Evolutionary conservation across 1,140 invertebrate genomes (phyloP).

Genomic region (Zaprionus capensis): DNA sequence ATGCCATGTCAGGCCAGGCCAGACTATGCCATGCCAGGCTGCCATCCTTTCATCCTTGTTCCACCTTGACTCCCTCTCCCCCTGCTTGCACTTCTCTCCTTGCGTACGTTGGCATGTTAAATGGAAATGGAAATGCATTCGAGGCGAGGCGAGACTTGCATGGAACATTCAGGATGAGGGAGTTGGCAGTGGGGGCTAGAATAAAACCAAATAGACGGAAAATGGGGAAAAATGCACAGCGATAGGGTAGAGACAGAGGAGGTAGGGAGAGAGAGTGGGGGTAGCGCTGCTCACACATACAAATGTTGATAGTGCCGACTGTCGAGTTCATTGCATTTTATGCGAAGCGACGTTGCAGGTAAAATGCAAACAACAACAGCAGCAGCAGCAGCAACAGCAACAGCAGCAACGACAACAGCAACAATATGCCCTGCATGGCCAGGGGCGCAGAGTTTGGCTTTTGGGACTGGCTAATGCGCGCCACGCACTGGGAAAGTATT

Average conservation of each 20-base stretch:
- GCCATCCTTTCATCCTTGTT: constrained; percentile 10
- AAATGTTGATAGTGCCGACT: constrained; percentile 52
- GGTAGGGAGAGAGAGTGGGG: neutral
- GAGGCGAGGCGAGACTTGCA: constrained; percentile 24
- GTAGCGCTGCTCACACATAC: constrained; percentile 11
- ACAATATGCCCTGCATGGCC: constrained; percentile 38
- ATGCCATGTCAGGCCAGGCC: neutral
- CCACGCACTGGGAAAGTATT: constrained; percentile 38
- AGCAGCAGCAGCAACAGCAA: neutral
- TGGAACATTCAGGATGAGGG: constrained; percentile 36
- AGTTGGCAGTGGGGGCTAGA: constrained; percentile 44
- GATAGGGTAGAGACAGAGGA: neutral
- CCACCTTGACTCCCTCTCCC: neutral
- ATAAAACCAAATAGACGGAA: constrained; percentile 79
- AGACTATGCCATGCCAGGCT: neutral
- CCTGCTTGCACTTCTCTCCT: neutral
- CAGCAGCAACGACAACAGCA: constrained; percentile 26
- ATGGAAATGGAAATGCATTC: constrained; percentile 58
- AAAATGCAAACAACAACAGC: constrained; percentile 70
- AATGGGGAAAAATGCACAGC: constrained; percentile 75
- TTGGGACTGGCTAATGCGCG: constrained; percentile 52
- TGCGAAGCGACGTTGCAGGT: constrained; percentile 78
- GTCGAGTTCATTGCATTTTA: constrained; percentile 79
- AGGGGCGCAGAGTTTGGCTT: constrained; percentile 41
- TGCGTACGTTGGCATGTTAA: constrained; percentile 49